phyloP scores from a whole-genome alignment of 2,797 vertebrate species.

The Arnoldichthys spilopterus region DNA sequence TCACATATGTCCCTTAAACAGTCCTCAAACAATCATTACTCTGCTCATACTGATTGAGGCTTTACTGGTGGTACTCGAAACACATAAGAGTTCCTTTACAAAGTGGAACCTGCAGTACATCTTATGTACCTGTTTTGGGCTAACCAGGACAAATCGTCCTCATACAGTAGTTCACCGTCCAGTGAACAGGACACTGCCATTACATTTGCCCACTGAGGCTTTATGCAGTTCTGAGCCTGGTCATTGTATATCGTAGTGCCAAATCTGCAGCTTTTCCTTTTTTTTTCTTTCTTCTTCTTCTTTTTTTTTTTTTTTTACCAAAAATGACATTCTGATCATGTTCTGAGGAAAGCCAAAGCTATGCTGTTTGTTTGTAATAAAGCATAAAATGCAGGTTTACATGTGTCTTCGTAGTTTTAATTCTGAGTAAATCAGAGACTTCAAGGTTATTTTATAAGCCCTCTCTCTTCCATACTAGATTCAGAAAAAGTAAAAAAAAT shows the following conservation, averaged over 20 bases:
- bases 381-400: constrained; percentile 39
- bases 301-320: constrained; percentile 74
- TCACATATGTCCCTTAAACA: not conserved
- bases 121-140: too few species aligned
- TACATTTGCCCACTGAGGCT: not conserved
- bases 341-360: constrained; percentile 78
- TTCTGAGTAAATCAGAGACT: not conserved
- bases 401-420: not conserved
- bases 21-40: too few species aligned
- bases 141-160: too few species aligned
- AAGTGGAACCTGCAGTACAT: too few species aligned
- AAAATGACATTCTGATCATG: constrained; percentile 82
- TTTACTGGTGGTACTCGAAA: too few species aligned
- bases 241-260: constrained; percentile 89
- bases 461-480: too few species aligned
- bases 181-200: not conserved
- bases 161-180: not conserved
- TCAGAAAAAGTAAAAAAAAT: too few species aligned
- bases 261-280: constrained; percentile 76
- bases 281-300: constrained; percentile 73
- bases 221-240: not conserved
- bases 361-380: constrained; percentile 88
- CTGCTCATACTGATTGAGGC: too few species aligned
- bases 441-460: not conserved
- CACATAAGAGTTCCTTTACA: too few species aligned